phyloP scores from a whole-genome alignment of 2,113 vertebrate species.

The Cyrtonyx montezumae region DNA sequence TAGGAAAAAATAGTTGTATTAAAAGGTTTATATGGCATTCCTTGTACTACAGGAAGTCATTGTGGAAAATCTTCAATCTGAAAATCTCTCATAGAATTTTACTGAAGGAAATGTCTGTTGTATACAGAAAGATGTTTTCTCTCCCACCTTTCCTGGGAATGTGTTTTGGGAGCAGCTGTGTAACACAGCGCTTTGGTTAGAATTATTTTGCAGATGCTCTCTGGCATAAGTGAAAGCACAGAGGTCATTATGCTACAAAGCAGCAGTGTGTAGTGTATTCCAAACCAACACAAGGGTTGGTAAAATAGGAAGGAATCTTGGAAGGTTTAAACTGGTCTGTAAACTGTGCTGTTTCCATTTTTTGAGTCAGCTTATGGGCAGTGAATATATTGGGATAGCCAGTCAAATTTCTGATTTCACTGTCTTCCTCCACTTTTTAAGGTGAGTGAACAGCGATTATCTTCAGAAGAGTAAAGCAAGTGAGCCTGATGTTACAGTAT shows the following conservation, averaged over 20 bases:
- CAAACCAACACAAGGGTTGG: neutral
- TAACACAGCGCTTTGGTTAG: neutral
- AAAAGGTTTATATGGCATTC: neutral
- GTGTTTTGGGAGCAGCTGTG: neutral
- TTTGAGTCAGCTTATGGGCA: too few species aligned
- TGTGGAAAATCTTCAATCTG: neutral
- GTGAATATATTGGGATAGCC: neutral
- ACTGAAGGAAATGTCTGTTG: neutral
- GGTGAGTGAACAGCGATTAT: neutral
- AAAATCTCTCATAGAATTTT: neutral
- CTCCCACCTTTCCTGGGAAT: too few species aligned
- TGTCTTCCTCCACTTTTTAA: too few species aligned
- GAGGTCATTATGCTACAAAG: neutral
- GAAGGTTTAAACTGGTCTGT: neutral
- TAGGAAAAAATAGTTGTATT: neutral
- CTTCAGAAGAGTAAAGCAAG: neutral
- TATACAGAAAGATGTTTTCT: accelerated
- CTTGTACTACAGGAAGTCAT: neutral
- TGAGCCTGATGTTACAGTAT: neutral
- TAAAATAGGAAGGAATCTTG: neutral
- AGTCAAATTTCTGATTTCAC: neutral
- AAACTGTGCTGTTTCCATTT: neutral
- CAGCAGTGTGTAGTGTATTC: neutral
- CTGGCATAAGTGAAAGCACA: neutral
- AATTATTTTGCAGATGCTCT: neutral